Evolutionary conservation across 2,113 vertebrate genomes (phyloP).

Genomic region (Irena cyanogastra): DNA sequence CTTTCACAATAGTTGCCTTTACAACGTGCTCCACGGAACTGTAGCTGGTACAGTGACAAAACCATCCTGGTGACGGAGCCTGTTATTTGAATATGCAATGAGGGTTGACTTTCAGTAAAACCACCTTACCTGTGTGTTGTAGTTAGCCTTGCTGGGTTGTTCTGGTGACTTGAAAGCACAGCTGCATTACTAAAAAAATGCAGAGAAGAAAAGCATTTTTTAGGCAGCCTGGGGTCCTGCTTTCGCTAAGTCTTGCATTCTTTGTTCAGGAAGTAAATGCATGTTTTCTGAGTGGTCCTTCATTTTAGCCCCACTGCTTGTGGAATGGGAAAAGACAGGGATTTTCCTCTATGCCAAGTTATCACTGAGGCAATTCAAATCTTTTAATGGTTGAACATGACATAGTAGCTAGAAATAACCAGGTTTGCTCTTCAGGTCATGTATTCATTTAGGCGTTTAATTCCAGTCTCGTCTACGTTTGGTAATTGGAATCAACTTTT

Average conservation of each 20-base stretch:
- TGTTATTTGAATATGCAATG: neutral
- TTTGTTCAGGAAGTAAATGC: neutral
- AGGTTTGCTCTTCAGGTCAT: neutral
- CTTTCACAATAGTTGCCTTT: constrained; percentile 32
- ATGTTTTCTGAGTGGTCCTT: neutral
- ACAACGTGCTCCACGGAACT: neutral
- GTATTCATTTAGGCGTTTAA: neutral
- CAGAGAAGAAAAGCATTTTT: neutral
- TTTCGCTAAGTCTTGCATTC: neutral
- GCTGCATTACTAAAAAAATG: neutral
- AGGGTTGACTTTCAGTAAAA: neutral
- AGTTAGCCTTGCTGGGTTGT: neutral
- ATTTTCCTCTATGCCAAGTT: neutral
- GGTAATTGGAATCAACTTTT: neutral
- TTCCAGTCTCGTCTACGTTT: neutral
- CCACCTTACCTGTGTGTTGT: neutral
- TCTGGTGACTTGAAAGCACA: neutral
- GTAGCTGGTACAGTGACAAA: neutral
- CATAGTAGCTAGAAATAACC: neutral
- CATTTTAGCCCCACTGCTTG: neutral
- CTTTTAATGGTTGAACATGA: neutral
- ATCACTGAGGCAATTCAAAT: neutral
- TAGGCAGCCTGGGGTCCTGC: neutral
- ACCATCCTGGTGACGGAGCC: neutral
- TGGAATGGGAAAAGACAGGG: neutral